Evolutionary conservation across 2,888 invertebrate genomes (phyloP).

Genomic region (Lasioglossum oenotherae): DNA sequence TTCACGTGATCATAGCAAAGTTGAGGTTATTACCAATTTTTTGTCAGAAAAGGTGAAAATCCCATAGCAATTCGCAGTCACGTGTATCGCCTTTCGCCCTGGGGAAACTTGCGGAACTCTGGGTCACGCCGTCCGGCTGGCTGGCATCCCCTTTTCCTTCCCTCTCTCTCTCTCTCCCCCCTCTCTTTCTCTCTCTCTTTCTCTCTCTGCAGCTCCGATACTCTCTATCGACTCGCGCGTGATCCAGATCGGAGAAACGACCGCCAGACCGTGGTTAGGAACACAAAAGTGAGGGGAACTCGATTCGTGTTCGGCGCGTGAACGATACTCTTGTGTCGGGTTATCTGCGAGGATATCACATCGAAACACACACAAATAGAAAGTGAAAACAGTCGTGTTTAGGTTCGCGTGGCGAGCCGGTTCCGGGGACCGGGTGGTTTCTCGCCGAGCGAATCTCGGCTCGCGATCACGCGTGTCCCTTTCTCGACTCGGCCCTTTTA

Average conservation of each 20-base stretch:
- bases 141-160: background rate
- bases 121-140: background rate
- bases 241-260: slow-evolving; percentile 22
- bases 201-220: background rate
- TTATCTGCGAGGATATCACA: slow-evolving; percentile 60
- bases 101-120: slow-evolving; percentile 48
- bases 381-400: slow-evolving; percentile 58
- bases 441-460: background rate
- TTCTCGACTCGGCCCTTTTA: background rate
- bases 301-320: slow-evolving; percentile 28
- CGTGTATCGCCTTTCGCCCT: slow-evolving; percentile 50
- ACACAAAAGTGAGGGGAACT: slow-evolving; percentile 46
- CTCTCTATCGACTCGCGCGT: slow-evolving; percentile 1
- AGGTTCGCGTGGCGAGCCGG: slow-evolving; percentile 17
- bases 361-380: slow-evolving; percentile 65
- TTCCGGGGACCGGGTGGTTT: slow-evolving; percentile 18
- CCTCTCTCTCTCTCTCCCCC: background rate
- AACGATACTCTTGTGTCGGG: slow-evolving; percentile 50
- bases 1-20: too few species aligned
- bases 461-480: background rate
- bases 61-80: background rate
- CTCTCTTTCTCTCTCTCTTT: background rate
- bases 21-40: background rate
- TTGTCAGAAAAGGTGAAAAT: background rate
- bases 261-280: slow-evolving; percentile 43